Conservation (phyloP, 1,140 invertebrate genomes). For the Venturia canescens region DNA sequence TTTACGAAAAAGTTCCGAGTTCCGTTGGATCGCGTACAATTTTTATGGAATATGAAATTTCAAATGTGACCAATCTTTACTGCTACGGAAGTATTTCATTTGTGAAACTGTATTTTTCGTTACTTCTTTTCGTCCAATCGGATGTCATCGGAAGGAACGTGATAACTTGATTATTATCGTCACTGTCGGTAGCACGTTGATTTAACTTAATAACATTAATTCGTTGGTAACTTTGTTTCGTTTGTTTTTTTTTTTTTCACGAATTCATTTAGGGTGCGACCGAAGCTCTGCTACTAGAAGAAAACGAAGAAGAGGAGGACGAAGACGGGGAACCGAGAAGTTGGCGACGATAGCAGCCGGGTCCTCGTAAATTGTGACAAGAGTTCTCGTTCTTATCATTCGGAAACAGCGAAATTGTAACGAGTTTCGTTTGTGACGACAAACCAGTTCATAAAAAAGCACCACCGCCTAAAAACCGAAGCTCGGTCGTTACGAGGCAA, state of each 20-base stretch:
- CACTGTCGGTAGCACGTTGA: too few relatives aligned
- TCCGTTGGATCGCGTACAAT: too few relatives aligned
- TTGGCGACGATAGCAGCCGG: slow-evolving; percentile 79
- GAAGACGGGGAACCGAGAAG: slow-evolving; percentile 79
- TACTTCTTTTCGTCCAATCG: too few relatives aligned
- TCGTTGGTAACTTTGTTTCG: background rate
- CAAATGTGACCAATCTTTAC: too few relatives aligned
- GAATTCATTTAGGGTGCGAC: slow-evolving; percentile 56
- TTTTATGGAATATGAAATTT: too few relatives aligned
- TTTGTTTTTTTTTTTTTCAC: slow-evolving; percentile 47
- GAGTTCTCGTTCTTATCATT: slow-evolving; percentile 57
- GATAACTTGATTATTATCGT: too few relatives aligned
- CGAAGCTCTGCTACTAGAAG: slow-evolving; percentile 72
- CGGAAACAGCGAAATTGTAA: slow-evolving; percentile 56
- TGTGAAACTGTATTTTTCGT: too few relatives aligned
- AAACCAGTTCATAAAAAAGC: slow-evolving; percentile 52
- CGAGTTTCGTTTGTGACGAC: slow-evolving; percentile 49
- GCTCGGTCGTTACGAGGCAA: slow-evolving; percentile 57
- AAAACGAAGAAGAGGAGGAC: slow-evolving; percentile 80
- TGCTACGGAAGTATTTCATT: too few relatives aligned
- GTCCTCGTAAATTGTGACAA: slow-evolving; percentile 61
- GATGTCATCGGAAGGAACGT: too few relatives aligned
- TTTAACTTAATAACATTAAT: too few relatives aligned
- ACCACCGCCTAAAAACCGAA: slow-evolving; percentile 57
- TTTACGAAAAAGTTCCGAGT: too few relatives aligned